Base-by-base conservation (phyloP, 1,140 invertebrate species). In the Bombus superbus region DNA sequence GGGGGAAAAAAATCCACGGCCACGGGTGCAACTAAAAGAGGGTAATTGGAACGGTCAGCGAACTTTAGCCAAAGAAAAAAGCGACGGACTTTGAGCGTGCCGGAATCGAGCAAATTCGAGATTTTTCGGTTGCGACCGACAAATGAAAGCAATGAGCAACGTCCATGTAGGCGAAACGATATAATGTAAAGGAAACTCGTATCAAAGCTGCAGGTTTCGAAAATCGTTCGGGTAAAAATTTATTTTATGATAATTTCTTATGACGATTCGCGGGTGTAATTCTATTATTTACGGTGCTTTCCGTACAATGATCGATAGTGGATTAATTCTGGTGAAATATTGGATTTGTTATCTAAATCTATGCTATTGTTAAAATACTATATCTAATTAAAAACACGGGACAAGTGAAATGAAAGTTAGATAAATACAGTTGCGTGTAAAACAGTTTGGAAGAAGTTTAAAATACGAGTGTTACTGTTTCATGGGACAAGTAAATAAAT, bases 41-140 rank as follows among this genome's bases (percentile, higher is more conserved):
- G 72, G 11, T 75, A 75, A 75, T 75, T 75, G 73, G 13, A 53
- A 53, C 32, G 44, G 73, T 25, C 22, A 75, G 22, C 44, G 44
- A 74, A 74, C 18, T 53, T 40, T 35, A 25, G n/a, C 35, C 28
- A 32, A 18, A 47, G 42, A 44, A 74, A 53, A 66, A 53, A 75
- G 35, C 15, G 42, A 1, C 42, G 28, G n/a, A 44, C 72, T 73
- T 44, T 73, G 71, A 42, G 25, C 47, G 18, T 53, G 18, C 28
- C 25, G 38, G 38, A 28, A 71, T 71, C 38, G 71, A 42, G 40
- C 28, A 42, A 72, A 72, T 42, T 72, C 40, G 28, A 28, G 40
- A 42, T 42, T 72, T 42, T 72, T 10, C 69, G 28, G 25, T 40
- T 40, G 18, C 38, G 38, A 35, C 69, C 32, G 35, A 69, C 25